These are phyloP conservation scores for Columba janthina DNA, from an alignment of 2,113 vertebrate genomes.

Conservation along the genomic window DNA sequence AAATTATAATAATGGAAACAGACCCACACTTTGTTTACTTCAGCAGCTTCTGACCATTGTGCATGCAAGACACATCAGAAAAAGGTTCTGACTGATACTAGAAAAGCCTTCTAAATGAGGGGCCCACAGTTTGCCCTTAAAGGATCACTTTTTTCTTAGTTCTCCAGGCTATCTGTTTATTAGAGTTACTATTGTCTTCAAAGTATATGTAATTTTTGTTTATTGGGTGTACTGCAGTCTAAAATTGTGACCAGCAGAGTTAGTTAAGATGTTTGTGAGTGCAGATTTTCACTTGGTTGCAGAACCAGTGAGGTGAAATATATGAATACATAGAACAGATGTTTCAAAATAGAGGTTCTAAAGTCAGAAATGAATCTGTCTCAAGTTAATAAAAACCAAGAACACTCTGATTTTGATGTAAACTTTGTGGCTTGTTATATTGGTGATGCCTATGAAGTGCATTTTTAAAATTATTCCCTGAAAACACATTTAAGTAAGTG, in stretches of 20 bases:
- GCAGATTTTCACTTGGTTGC: background rate
- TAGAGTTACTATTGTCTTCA: background rate
- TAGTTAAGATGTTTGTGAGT: background rate
- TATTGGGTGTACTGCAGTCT: background rate
- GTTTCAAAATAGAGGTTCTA: background rate
- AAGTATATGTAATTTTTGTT: background rate
- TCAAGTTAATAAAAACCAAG: background rate
- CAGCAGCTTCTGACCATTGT: constrained; percentile 28
- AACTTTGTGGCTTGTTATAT: background rate
- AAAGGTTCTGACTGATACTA: background rate
- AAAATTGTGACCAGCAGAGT: background rate
- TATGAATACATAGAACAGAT: background rate
- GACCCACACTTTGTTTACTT: constrained; percentile 36
- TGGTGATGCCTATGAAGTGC: background rate
- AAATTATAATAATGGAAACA: constrained; percentile 51
- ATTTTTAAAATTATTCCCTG: background rate
- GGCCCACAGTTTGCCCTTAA: background rate
- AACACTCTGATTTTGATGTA: background rate
- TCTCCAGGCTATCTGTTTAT: background rate
- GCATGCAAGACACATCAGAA: background rate
- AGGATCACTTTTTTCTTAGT: background rate
- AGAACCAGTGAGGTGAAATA: background rate
- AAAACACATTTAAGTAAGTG: background rate
- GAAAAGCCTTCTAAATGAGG: background rate
- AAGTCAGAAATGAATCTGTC: background rate